A percentile compares a stretch with the other conserved stretches of the same genome.
Evolutionary conservation across 64 coral and sea anemone genomes (phyloP).

Genomic region (Acropora tenuis): DNA sequence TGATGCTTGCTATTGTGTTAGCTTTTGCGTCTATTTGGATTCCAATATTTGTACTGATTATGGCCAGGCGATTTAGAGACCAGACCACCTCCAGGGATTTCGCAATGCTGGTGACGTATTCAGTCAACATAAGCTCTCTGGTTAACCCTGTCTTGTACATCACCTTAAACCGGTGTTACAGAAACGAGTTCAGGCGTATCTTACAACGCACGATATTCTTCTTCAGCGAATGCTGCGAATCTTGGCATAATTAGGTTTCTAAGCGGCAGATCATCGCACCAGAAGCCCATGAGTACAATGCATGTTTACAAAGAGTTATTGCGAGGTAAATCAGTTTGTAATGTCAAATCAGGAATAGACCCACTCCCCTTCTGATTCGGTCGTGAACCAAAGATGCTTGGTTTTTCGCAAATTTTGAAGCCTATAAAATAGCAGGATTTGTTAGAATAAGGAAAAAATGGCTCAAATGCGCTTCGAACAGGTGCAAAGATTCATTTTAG

Average conservation of each 20-base stretch:
- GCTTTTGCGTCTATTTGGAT: neutral
- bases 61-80: neutral
- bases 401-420: too few species aligned
- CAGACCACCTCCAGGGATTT: neutral
- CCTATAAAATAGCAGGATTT: too few species aligned
- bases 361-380: too few species aligned
- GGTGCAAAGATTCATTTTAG: too few species aligned
- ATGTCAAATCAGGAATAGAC: too few species aligned
- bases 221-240: neutral
- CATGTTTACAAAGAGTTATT: too few species aligned
- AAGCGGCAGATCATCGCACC: too few species aligned
- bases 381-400: too few species aligned
- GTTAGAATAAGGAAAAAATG: too few species aligned
- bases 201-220: neutral
- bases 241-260: neutral
- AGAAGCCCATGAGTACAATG: too few species aligned
- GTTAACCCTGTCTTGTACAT: constrained; percentile 18
- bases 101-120: constrained; percentile 1
- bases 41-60: neutral
- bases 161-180: constrained; percentile 8
- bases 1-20: constrained; percentile 17
- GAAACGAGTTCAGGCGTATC: constrained; percentile 1
- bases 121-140: neutral
- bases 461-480: too few species aligned
- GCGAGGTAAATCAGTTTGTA: too few species aligned